A percentile compares a stretch with the other conserved stretches of the same genome.
These are phyloP conservation scores for Gila orcuttii DNA, from an alignment of 2,113 vertebrate genomes.

Conservation along the genomic window DNA sequence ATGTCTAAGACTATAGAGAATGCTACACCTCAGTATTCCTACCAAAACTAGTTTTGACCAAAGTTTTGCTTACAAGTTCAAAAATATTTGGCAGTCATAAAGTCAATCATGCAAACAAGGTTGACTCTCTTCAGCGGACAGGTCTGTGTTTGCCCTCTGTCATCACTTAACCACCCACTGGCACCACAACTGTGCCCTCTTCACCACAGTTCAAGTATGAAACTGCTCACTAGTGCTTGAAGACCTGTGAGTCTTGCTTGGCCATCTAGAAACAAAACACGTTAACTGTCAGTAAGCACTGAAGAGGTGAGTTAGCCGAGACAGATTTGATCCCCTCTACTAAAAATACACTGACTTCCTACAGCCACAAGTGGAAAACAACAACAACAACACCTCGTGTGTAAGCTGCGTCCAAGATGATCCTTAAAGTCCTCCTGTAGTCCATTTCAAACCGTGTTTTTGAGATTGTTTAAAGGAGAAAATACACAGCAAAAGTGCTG, in stretches of 20 bases:
- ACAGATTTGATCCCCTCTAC: constrained; percentile 14
- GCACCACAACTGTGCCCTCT: neutral
- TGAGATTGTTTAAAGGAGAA: no score
- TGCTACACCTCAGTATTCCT: neutral
- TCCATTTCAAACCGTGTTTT: no score
- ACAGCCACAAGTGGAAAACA: constrained; percentile 15
- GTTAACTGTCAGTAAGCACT: neutral
- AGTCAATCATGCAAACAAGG: neutral
- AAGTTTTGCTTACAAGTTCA: neutral
- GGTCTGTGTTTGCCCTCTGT: constrained; percentile 5
- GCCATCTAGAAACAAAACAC: constrained; percentile 4
- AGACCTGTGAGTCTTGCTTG: neutral
- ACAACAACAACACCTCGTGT: constrained; percentile 25
- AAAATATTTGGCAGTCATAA: neutral
- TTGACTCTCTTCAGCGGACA: neutral
- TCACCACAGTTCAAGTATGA: neutral
- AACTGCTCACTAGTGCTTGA: neutral
- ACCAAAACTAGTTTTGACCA: neutral
- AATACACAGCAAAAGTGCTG: no score
- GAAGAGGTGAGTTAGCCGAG: neutral
- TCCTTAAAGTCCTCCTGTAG: neutral
- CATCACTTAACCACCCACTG: neutral
- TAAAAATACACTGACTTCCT: constrained; percentile 43
- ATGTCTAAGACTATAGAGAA: neutral
- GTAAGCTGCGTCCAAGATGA: neutral